Evolutionary conservation across 1,140 invertebrate genomes (phyloP).

Genomic region (Penaeus vannamei): DNA sequence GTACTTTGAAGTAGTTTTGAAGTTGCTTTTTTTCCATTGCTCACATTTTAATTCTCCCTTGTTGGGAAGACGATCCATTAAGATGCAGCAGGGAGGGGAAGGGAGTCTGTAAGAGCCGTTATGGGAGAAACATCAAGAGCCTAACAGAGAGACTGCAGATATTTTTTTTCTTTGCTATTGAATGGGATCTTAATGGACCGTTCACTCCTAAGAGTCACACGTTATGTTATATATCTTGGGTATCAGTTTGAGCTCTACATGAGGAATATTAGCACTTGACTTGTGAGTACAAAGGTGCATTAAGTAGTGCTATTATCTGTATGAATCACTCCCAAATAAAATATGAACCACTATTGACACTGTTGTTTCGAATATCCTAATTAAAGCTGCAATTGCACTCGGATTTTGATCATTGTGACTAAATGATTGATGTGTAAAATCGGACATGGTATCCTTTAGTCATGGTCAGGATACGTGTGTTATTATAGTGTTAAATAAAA

Average conservation of each 20-base stretch:
- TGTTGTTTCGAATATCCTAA: not conserved
- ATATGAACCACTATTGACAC: not conserved
- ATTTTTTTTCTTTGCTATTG: slow-evolving; percentile 12
- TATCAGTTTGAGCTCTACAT: slow-evolving; percentile 10
- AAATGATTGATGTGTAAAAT: too few relatives aligned
- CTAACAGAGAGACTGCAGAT: not conserved
- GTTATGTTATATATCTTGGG: slow-evolving; percentile 28
- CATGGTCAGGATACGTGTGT: too few relatives aligned
- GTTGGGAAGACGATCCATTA: too few relatives aligned
- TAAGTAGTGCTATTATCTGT: slow-evolving; percentile 50
- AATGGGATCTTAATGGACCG: slow-evolving; percentile 27
- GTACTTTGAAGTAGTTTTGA: too few relatives aligned
- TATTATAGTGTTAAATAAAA: too few relatives aligned
- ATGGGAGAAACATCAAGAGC: not conserved
- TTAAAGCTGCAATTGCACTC: not conserved
- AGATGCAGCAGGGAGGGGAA: too few relatives aligned
- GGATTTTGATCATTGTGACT: not conserved
- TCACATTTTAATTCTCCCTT: too few relatives aligned
- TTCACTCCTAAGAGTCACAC: too few relatives aligned
- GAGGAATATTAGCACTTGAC: slow-evolving; percentile 50
- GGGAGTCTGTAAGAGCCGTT: too few relatives aligned
- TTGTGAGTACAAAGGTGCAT: slow-evolving; percentile 60
- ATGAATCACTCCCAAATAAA: slow-evolving; percentile 46
- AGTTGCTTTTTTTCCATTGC: too few relatives aligned
- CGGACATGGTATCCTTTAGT: too few relatives aligned